Percentiles rank a stretch among this genome's conserved stretches.
phyloP scores from a whole-genome alignment of 1,140 invertebrate species.

The Penaeus indicus region DNA sequence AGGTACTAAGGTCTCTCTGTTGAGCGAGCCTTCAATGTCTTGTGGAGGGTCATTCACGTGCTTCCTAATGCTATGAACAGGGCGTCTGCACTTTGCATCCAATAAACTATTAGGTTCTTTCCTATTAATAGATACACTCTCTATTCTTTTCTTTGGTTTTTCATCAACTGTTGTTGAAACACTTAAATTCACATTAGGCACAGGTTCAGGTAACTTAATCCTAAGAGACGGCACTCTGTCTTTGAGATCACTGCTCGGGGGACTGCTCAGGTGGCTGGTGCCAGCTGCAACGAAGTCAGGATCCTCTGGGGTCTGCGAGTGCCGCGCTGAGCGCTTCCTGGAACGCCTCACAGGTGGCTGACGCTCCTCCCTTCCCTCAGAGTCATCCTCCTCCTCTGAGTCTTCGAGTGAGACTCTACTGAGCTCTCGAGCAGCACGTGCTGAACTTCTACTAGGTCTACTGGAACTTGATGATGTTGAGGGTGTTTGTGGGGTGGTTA shows the following conservation, averaged over 20 bases:
- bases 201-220: conserved; percentile 48
- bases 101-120: conserved; percentile 1
- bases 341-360: conserved; percentile 17
- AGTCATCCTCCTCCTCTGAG: conserved; percentile 45
- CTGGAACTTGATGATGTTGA: conserved; percentile 46
- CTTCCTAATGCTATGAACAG: conserved; percentile 31
- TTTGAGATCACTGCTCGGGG: conserved; percentile 43
- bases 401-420: conserved; percentile 45
- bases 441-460: conserved; percentile 48
- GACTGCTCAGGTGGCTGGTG: background rate
- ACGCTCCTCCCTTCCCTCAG: conserved; percentile 34
- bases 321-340: background rate
- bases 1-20: background rate
- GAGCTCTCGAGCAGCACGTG: conserved; percentile 44
- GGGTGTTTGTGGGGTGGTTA: background rate
- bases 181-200: conserved; percentile 35
- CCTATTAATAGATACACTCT: conserved; percentile 31
- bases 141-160: conserved; percentile 34
- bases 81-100: background rate
- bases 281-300: background rate
- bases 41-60: conserved; percentile 14
- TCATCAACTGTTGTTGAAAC: conserved; percentile 15
- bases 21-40: background rate
- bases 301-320: background rate
- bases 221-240: conserved; percentile 47